Evolutionary conservation across 1,140 invertebrate species (phyloP).

Genomic region (Nylanderia fulva): DNA sequence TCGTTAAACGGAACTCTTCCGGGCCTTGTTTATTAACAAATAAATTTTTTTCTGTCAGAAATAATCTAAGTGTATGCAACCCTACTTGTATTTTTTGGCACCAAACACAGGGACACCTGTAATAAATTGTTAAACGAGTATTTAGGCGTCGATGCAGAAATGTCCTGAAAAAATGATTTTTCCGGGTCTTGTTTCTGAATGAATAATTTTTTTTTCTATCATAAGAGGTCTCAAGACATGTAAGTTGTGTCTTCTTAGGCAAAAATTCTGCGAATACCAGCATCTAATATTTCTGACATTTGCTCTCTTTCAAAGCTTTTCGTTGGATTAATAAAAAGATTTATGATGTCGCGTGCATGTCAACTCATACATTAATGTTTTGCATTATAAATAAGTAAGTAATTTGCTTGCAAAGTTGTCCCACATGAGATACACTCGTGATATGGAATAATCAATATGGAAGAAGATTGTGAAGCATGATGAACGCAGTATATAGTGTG

Average conservation of each 20-base stretch:
- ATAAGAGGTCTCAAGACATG: too few species aligned
- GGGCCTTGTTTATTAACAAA: too few species aligned
- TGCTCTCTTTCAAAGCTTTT: not conserved
- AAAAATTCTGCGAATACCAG: not conserved
- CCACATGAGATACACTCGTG: conserved; percentile 20
- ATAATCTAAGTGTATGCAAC: too few species aligned
- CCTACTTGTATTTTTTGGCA: too few species aligned
- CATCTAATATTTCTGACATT: not conserved
- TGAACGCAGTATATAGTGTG: not conserved
- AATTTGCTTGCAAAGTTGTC: conserved; percentile 14
- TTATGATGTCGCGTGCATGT: not conserved
- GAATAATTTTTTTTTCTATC: too few species aligned
- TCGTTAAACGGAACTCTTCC: too few species aligned
- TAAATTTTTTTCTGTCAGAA: too few species aligned
- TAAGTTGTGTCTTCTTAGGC: not conserved
- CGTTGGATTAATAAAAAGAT: conserved; percentile 1
- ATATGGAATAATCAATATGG: conserved; percentile 44
- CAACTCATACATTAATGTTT: not conserved
- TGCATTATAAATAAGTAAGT: conserved; percentile 23
- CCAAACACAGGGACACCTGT: too few species aligned
- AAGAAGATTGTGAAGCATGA: not conserved
- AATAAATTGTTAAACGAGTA: too few species aligned
- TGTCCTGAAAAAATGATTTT: too few species aligned
- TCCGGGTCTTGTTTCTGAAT: too few species aligned
- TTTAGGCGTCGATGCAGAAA: too few species aligned